Evolutionary conservation across 2,113 vertebrate species (phyloP).

Genomic region (Polypterus senegalus): DNA sequence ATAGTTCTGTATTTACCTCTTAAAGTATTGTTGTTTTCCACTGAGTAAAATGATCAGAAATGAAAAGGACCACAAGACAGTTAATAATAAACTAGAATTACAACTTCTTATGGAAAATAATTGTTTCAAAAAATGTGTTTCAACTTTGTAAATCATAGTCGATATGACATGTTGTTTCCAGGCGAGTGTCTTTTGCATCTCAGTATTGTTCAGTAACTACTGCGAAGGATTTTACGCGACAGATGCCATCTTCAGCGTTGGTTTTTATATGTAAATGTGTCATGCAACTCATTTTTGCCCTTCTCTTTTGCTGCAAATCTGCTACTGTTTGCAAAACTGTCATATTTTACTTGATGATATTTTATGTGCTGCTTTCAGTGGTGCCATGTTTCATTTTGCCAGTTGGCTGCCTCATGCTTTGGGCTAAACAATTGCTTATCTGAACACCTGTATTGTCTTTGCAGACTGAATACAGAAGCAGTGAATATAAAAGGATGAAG

Average conservation of each 20-base stretch:
- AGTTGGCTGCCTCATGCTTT: not conserved
- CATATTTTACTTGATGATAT: slow-evolving; percentile 24
- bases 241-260: slow-evolving; percentile 16
- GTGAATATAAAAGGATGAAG: too few species aligned
- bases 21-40: too few species aligned
- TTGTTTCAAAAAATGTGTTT: too few species aligned
- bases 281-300: slow-evolving; percentile 16
- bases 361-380: slow-evolving; percentile 24
- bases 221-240: slow-evolving; percentile 7
- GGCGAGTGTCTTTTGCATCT: slow-evolving; percentile 12
- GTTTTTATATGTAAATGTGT: slow-evolving; percentile 21
- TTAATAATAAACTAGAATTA: too few species aligned
- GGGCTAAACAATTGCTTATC: too few species aligned
- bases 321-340: slow-evolving; percentile 25
- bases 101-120: too few species aligned
- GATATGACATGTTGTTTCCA: slow-evolving; percentile 4
- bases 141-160: too few species aligned
- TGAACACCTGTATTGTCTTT: too few species aligned
- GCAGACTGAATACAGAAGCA: too few species aligned
- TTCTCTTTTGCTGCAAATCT: slow-evolving; percentile 17
- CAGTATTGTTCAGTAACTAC: not conserved
- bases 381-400: slow-evolving; percentile 21
- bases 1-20: too few species aligned
- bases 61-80: too few species aligned
- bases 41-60: too few species aligned